Percentiles rank a stretch among this genome's conserved stretches.
Conservation (phyloP, 1,140 invertebrate genomes). For the Dinoponera quadriceps region DNA sequence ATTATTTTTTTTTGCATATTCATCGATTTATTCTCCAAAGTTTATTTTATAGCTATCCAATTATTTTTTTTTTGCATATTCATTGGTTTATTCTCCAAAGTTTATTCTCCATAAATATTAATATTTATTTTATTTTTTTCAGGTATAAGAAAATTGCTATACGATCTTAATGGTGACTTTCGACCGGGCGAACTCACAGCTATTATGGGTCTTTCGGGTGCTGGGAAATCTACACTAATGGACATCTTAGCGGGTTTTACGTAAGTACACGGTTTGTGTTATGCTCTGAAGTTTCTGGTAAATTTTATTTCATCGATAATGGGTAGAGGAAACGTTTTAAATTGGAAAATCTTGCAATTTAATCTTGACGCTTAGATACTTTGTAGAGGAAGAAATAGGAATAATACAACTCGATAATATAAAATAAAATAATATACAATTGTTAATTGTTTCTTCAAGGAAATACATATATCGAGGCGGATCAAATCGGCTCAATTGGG, state of each 20-base stretch:
- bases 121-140: constrained; percentile 64
- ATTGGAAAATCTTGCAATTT: no score
- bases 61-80: no score
- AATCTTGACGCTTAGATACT: neutral
- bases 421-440: no score
- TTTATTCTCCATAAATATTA: constrained; percentile 9
- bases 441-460: neutral
- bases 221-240: constrained; percentile 93
- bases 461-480: no score
- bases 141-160: constrained; percentile 87
- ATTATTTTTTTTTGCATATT: no score
- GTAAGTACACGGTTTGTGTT: constrained; percentile 83
- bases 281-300: neutral
- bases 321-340: neutral
- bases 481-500: no score
- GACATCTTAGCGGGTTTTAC: constrained; percentile 92
- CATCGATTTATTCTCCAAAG: no score
- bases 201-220: constrained; percentile 95
- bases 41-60: neutral
- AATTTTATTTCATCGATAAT: neutral
- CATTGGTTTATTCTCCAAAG: no score
- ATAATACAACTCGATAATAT: no score
- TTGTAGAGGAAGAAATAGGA: neutral
- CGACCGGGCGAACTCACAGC: constrained; percentile 90
- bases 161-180: constrained; percentile 87